Evolutionary conservation across 2,888 invertebrate genomes (phyloP).

Genomic region (Polietes domitor): DNA sequence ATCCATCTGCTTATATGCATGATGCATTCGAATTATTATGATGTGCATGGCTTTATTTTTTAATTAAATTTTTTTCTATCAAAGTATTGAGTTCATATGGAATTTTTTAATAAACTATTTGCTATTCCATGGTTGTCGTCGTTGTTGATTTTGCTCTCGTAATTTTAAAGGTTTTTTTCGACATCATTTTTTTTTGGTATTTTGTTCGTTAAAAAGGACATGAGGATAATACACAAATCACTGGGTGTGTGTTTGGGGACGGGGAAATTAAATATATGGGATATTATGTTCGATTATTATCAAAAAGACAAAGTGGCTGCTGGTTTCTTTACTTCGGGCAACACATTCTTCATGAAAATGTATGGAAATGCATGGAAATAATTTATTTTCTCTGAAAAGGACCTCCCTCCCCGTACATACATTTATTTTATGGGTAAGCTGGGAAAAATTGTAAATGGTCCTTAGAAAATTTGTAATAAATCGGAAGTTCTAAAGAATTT

Average conservation of each 20-base stretch:
- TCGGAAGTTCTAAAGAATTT: background rate
- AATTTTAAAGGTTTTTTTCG: background rate
- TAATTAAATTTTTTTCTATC: conserved; percentile 16
- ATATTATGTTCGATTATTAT: background rate
- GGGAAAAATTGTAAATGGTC: background rate
- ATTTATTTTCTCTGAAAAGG: background rate
- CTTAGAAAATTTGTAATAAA: background rate
- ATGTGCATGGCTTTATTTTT: conserved; percentile 9
- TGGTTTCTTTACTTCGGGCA: too few species aligned
- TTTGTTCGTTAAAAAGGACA: background rate
- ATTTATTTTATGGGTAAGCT: background rate
- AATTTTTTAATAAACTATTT: conserved; percentile 16
- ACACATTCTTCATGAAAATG: too few species aligned
- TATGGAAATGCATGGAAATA: too few species aligned
- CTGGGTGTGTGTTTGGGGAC: background rate
- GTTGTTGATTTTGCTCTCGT: background rate
- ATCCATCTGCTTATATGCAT: background rate
- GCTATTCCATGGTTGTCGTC: too few species aligned
- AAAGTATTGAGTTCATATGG: conserved; percentile 16
- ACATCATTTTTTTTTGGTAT: background rate
- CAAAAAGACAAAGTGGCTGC: background rate
- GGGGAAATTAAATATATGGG: background rate
- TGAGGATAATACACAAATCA: background rate
- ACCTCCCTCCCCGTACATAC: background rate
- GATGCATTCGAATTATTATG: background rate